Evolutionary conservation across 2,888 invertebrate species (phyloP), one percentile per base, ranked within the genome.

Genomic region (Drosophila fungiperda): DNA sequence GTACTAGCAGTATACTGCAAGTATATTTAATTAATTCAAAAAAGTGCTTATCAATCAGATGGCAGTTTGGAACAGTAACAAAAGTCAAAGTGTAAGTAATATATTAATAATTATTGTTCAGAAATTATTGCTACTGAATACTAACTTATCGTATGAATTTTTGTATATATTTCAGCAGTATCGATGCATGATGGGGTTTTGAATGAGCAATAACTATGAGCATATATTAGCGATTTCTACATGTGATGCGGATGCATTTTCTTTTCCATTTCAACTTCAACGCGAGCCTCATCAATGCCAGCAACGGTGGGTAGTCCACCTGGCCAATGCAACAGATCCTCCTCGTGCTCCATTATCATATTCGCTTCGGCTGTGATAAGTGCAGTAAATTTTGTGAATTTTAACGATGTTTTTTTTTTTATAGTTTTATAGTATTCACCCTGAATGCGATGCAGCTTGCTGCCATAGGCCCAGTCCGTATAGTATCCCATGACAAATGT

Each of bases 381-480:
- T 38, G 12, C 2, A 38, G 26, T 9, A 36, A 11, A 23, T 20
- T 15, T 49, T 20, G 15, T 42, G 8, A 23, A 3, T 11, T 11
- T 6, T 9, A 38, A 48, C 2, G 3, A 11, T n/a, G 12, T 17
- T 38, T 15, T 38, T 17, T 38, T 15, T 38, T 1, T 17, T 29
- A 2, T 49, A 15, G 11, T 8, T 8, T 23, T 8, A 49, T 26
- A 17, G 36, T 20, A 72, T 80, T 94, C 93, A 96, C 97, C 95
- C 94, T 95, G 94, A 76, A 97, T 96, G 75, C 97, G 94, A 90
- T 96, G 95, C 52, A 96, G 86, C 93, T 97, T 97, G 80, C 95
- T 96, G 59, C 97, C 96, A 91, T 97, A 97, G 0, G 96, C 96
- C 88, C 96, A 93, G 92, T 97, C 97, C 90, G 95, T 95, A 87